A percentile compares a stretch with the other conserved stretches of the same genome.
phyloP scores from a whole-genome alignment of 2,888 invertebrate species.

The Platycnemis pennipes region DNA sequence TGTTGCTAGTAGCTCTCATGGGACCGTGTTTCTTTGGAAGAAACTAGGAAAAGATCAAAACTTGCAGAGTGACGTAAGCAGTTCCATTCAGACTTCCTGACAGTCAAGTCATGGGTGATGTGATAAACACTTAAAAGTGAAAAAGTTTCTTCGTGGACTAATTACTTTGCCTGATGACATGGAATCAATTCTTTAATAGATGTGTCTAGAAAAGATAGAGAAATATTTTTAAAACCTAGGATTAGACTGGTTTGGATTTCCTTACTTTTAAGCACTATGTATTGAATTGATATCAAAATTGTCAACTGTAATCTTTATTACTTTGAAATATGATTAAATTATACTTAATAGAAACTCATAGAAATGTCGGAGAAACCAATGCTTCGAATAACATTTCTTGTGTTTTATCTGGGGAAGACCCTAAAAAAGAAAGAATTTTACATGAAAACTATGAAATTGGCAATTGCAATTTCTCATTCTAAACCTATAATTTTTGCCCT shows the following conservation, averaged over 20 bases:
- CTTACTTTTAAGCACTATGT: slow-evolving; percentile 15
- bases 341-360: not conserved
- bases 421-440: not conserved
- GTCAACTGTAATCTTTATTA: slow-evolving; percentile 40
- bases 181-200: not conserved
- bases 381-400: not conserved
- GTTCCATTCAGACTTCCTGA: slow-evolving; percentile 12
- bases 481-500: too few species aligned
- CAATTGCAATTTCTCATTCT: too few species aligned
- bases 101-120: slow-evolving; percentile 12
- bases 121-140: slow-evolving; percentile 36
- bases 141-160: not conserved
- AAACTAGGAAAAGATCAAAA: not conserved
- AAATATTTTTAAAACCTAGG: slow-evolving; percentile 23
- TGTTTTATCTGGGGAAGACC: not conserved
- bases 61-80: not conserved
- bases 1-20: not conserved
- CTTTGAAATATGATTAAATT: slow-evolving; percentile 34
- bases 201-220: slow-evolving; percentile 33
- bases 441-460: not conserved
- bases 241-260: slow-evolving; percentile 17
- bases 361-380: not conserved
- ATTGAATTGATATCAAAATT: slow-evolving; percentile 26
- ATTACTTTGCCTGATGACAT: slow-evolving; percentile 23
- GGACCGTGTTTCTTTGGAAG: not conserved